Evolutionary conservation across 2,888 invertebrate species (phyloP), one percentile per base, ranked within the genome.

Genomic region (Aplocera efformata): DNA sequence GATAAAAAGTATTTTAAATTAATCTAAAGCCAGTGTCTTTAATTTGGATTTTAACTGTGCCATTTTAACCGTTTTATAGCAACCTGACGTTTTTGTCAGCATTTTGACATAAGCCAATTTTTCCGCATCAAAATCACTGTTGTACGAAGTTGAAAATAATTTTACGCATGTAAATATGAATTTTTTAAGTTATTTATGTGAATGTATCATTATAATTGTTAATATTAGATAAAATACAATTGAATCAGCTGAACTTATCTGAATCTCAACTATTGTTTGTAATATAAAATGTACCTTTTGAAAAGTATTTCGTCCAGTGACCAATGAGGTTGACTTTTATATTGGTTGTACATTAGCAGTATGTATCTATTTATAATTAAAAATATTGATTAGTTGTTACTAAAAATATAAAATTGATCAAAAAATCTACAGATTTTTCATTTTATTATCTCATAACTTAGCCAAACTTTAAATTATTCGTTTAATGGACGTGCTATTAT

Each of bases 321-420:
- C 77, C 75, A 50, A 67, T 71, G 66, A 56, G 77, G 76, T 77
- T 77, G 76, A 80, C 78, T 71, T 67, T 70, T 65, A 68, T 75
- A 78, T 77, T 74, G 79, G 75, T 82, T 84, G 81, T 85, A 83
- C 72, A 79, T 83, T 80, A 79, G 73, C 75, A 70, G 73, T 83
- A 83, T 74, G 76, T 83, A 84, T 74, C 75, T 85, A 85, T 86
- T 84, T 84, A 85, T 85, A 83, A 83, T 79, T 70, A 76, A 80
- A 76, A 82, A 80, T 78, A 82, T 83, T 88, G 86, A 86, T 84
- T 88, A 88, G 84, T 84, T 85, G 88, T 88, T 88, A 88, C 81
- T 83, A 70, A 88, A 88, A 88, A 86, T 83, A 86, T 70, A 83
- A 84, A 86, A 84, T 85, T 72, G 75, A 85, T 83, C 75, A 74